A percentile compares a stretch with the other conserved stretches of the same genome.
Evolutionary conservation across 2,797 vertebrate genomes (phyloP).

Genomic region (Apodemus agrarius): DNA sequence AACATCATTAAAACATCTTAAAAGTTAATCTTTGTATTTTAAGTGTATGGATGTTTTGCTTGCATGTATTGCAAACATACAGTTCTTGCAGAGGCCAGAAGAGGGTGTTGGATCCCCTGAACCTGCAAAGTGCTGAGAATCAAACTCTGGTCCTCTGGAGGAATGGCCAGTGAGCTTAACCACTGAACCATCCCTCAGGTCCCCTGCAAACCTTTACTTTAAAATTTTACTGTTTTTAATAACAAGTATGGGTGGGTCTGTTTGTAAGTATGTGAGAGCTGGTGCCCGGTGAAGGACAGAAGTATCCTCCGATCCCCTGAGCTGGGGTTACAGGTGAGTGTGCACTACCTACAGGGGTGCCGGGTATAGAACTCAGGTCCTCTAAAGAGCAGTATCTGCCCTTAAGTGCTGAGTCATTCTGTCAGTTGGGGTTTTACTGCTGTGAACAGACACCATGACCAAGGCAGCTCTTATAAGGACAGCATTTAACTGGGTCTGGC

Average conservation of each 20-base stretch:
- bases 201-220: neutral
- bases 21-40: neutral
- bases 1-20: neutral
- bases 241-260: neutral
- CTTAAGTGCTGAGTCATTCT: neutral
- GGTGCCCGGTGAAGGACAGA: neutral
- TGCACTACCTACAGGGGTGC: neutral
- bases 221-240: neutral
- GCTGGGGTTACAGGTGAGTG: neutral
- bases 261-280: neutral
- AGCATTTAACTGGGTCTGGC: too few relatives aligned
- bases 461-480: neutral
- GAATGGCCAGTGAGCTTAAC: neutral
- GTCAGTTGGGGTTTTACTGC: neutral
- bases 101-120: neutral
- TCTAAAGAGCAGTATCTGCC: neutral
- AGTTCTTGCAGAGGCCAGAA: neutral
- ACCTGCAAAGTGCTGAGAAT: neutral
- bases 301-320: neutral
- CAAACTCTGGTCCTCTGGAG: neutral
- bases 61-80: neutral
- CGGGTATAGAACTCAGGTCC: neutral
- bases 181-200: too few relatives aligned
- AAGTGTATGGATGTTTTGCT: neutral
- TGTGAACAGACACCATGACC: neutral